Conservation (phyloP, 2,888 invertebrate species). For the Cepaea hortensis region DNA sequence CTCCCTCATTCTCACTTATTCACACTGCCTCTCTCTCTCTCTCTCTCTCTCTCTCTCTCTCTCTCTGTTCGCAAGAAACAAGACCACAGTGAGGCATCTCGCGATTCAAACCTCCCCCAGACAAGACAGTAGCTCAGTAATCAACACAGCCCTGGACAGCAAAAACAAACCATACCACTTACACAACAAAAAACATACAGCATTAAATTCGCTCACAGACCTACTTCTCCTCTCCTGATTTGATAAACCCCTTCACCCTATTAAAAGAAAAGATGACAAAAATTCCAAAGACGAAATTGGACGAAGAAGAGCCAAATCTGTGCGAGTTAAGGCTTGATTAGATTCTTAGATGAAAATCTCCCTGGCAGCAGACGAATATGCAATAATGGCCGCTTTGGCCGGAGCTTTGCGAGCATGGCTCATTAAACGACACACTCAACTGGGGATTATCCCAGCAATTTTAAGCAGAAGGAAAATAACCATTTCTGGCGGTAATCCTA, state of each 20-base stretch:
- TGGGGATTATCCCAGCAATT: slow-evolving; percentile 36
- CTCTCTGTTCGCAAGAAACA: background rate
- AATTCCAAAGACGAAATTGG: background rate
- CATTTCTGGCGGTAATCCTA: slow-evolving; percentile 32
- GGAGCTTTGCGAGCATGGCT: slow-evolving; percentile 41
- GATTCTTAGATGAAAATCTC: slow-evolving; percentile 20
- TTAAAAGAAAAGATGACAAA: background rate
- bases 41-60: slow-evolving; percentile 36
- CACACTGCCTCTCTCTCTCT: slow-evolving; percentile 31
- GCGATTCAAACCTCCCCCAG: too few relatives aligned
- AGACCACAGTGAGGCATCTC: too few relatives aligned
- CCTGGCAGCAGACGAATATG: slow-evolving; percentile 35
- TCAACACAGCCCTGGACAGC: too few relatives aligned
- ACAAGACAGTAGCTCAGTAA: too few relatives aligned
- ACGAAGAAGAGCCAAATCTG: background rate
- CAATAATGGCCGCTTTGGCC: slow-evolving; percentile 44
- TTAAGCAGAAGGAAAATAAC: slow-evolving; percentile 25
- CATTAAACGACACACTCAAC: slow-evolving; percentile 52
- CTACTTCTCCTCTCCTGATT: background rate
- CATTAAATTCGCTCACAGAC: too few relatives aligned
- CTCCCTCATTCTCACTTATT: slow-evolving; percentile 13
- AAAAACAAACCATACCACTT: too few relatives aligned
- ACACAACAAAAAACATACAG: too few relatives aligned
- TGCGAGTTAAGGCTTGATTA: slow-evolving; percentile 29
- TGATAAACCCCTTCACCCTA: background rate